Evolutionary conservation across 2,888 invertebrate species (phyloP), one percentile per base, ranked within the genome.

Genomic region (Anaspis maculata): DNA sequence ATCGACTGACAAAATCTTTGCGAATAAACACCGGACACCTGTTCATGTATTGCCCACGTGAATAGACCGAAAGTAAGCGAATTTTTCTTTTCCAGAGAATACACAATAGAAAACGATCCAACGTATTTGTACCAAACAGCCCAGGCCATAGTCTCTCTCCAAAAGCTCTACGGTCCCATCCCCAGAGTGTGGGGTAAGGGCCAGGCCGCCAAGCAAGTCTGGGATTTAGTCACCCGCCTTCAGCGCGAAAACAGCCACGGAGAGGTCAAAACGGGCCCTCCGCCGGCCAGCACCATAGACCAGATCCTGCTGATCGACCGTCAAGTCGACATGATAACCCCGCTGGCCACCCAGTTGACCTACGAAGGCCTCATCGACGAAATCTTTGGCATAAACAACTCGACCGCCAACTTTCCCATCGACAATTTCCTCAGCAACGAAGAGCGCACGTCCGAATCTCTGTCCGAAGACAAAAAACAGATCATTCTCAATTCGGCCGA

Each of bases 321-420:
- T 14, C 80, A 83, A 25, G 76, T 94, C 2, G 98, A 99, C 71
- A 75, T 94, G 32, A 74, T 97, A 27, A 88, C 92, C 27, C 89
- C 94, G 1, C 70, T 98, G 52, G 81, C 89, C 1, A 94, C 94
- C 0, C 98, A 97, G 57, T 74, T 96, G 19, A 97, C 97, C 0
- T 98, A 97, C 54, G 96, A 96, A 65, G 98, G 97, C 2, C 73
- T 98, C 4, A 88, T 98, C 43, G 98, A 98, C 67, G 96, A 97
- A 64, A 75, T 92, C 35, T 96, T 83, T 66, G 85, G 86, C 19
- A 88, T 96, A 37, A 82, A 81, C 48, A 79, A 74, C 49, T 79
- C 82, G 15, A 82, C 85, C 13, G 87, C 87, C 0, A 78, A 81
- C 27, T 75, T 96, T 52, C 92, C 95, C 1, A 82, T 84, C 0